A percentile compares a stretch with the other conserved stretches of the same genome.
Conservation (phyloP, 2,113 vertebrate genomes). For the Embiotoca jacksoni region DNA sequence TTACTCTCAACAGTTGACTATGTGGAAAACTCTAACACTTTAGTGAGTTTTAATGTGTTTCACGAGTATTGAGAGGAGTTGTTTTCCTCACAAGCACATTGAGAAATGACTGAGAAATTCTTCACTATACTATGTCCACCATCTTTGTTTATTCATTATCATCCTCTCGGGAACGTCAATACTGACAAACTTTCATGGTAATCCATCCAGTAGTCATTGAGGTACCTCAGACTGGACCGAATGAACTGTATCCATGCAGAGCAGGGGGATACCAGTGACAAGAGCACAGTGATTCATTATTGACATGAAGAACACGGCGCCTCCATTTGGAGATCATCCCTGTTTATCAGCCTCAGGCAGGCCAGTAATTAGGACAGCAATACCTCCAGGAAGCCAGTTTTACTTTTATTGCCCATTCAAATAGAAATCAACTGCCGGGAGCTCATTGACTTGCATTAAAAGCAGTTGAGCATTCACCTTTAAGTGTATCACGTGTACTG, state of each 20-base stretch:
- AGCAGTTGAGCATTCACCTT: not conserved
- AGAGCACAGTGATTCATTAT: constrained; percentile 51
- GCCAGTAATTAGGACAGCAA: constrained; percentile 60
- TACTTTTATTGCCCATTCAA: constrained; percentile 60
- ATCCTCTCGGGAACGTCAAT: not conserved
- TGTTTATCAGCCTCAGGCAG: constrained; percentile 59
- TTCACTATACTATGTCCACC: not conserved
- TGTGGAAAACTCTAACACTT: too few species aligned
- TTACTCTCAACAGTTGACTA: too few species aligned
- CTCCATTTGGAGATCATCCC: constrained; percentile 36
- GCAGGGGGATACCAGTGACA: constrained; percentile 9
- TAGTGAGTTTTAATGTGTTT: too few species aligned
- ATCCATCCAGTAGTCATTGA: not conserved
- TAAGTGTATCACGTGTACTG: constrained; percentile 1
- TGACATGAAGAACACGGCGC: constrained; percentile 14
- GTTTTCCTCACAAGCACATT: too few species aligned
- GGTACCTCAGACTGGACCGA: not conserved
- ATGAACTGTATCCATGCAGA: constrained; percentile 12
- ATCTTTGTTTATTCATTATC: not conserved
- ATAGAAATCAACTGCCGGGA: constrained; percentile 38
- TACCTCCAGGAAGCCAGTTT: constrained; percentile 57
- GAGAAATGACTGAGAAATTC: too few species aligned
- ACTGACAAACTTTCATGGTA: not conserved
- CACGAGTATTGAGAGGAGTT: too few species aligned
- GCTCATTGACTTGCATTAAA: constrained; percentile 43